These are phyloP conservation scores for Noctua comes DNA, from an alignment of 2,888 invertebrate species.

Conservation along the genomic window DNA sequence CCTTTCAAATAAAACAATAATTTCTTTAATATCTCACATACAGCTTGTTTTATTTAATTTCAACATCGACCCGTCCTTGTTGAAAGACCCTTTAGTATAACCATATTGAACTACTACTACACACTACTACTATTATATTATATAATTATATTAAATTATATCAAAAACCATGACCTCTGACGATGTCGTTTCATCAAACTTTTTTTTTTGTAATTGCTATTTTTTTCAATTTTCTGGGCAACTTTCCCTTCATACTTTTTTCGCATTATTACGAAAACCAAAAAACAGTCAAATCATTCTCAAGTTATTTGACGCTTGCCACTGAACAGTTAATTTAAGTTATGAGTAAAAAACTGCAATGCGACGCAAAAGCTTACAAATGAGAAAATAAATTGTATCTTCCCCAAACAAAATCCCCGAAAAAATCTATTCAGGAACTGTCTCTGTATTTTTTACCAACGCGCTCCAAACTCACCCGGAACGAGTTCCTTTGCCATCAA, in stretches of 20 bases:
- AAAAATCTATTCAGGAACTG: background rate
- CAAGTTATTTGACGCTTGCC: background rate
- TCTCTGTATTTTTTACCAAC: constrained; percentile 3
- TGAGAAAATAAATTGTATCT: background rate
- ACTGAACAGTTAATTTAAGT: background rate
- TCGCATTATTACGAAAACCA: background rate
- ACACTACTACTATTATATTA: too few species aligned
- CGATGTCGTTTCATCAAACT: background rate
- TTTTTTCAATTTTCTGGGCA: background rate
- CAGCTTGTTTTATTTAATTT: too few species aligned
- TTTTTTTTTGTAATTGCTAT: too few species aligned
- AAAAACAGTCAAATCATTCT: background rate
- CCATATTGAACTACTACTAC: too few species aligned
- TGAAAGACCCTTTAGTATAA: too few species aligned
- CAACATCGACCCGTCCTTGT: too few species aligned
- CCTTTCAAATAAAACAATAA: too few species aligned
- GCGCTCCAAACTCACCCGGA: background rate
- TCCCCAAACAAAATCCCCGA: background rate
- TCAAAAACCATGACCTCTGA: too few species aligned
- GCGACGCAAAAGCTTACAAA: background rate
- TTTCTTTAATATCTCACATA: too few species aligned
- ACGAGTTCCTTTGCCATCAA: constrained; percentile 11
- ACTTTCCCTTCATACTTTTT: background rate
- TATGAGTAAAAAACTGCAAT: too few species aligned
- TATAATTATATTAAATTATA: background rate